Base-by-base conservation (phyloP, 2,888 invertebrate genomes). In the Amiota minor region DNA sequence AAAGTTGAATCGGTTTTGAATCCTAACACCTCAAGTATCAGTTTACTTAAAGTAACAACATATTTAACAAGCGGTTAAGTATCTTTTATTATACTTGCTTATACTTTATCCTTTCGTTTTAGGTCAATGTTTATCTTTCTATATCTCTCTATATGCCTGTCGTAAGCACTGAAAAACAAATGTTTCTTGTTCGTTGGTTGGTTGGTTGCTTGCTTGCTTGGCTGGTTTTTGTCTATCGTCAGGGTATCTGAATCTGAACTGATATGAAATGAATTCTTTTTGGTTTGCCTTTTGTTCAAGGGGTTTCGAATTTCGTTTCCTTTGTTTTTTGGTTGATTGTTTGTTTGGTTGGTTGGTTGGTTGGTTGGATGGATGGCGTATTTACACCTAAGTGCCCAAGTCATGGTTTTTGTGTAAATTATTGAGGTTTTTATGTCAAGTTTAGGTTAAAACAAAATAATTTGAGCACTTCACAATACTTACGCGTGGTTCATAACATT, bases 401-500 rank as follows among this genome's bases (percentile, higher is more conserved):
- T 56, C 65, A 62, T 9, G 18, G 14, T 16, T n/a, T 56, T 23
- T 11, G 64, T 35, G 71, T 71, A 6, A 62, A 20, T 56, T 16
- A 53, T 45, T 18, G 61, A 64, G 47, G 47, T 65, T 47, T 65
- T 16, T 65, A 47, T 53, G 67, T 68, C 67, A 68, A 68, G 67
- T 53, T 8, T 59, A 20, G 59, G 59, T 59, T 59, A 18, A 9
- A 11, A 50, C 1, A 49, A 61, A 61, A 59, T 11, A 56, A 20
- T 23, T 3, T 35, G 6, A 35, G 35, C 2, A 35, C 6, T 2
- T 6, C 6, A 16, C 35, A 11, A 35, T 16, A 87, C 87, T 87
- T 81, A 87, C 87, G 71, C 88, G 81, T 59, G 82, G 76, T 73
- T 79, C 80, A 67, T 84, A 88, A 76, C 87, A 88, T 77, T 84